phyloP scores from a whole-genome alignment of 2,113 vertebrate genomes.

The Corvus moneduloides region DNA sequence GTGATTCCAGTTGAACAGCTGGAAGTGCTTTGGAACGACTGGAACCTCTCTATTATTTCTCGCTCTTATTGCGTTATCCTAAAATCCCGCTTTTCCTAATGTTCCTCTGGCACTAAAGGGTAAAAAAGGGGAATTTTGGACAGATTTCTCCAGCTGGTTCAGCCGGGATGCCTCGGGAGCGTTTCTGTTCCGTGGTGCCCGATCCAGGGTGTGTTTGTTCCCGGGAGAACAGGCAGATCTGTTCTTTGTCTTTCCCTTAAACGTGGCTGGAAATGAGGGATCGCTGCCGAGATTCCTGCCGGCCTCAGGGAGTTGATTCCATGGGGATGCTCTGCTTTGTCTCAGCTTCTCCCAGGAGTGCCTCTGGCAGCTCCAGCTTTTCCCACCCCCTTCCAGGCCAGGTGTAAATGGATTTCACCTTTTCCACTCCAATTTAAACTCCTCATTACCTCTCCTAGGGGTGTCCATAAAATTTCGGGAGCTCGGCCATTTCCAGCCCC shows the following conservation, averaged over 20 bases:
- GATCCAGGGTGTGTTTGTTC: neutral
- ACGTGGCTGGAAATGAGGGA: accelerated
- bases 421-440: neutral
- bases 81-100: neutral
- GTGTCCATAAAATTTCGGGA: accelerated
- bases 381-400: neutral
- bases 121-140: neutral
- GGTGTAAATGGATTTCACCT: neutral
- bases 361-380: neutral
- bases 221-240: conserved; percentile 12
- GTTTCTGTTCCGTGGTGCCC: neutral
- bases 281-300: neutral
- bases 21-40: neutral
- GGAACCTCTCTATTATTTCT: neutral
- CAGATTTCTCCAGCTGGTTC: accelerated
- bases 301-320: neutral
- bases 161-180: neutral
- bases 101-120: neutral
- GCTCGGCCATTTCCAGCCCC: neutral
- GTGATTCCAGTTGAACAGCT: neutral
- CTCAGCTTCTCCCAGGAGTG: neutral
- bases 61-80: accelerated
- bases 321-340: neutral
- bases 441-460: neutral
- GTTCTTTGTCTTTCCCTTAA: neutral